Base-by-base conservation (phyloP, 2,888 invertebrate genomes). In the Nemoura dubitans region DNA sequence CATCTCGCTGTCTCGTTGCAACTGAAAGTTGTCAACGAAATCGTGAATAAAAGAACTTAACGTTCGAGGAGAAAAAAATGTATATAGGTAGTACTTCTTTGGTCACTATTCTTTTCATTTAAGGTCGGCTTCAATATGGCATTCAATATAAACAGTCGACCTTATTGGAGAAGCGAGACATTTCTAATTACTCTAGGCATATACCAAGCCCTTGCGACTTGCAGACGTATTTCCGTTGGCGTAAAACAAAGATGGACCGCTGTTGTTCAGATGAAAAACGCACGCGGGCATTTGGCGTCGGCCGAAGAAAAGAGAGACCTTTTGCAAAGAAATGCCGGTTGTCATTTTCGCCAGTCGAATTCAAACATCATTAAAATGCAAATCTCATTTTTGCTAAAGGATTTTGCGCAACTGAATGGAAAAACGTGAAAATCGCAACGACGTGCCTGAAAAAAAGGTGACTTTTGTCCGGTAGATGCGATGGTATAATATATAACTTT, bases 11-110 rank as follows among this genome's bases (percentile, higher is more conserved):
- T 82, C 27, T 82, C 82, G 26, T 82, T 82, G 5, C 29, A n/a
- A 28, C 27, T n/a, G 27, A 83, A 83, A 83, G 25, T 83, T 83
- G 83, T 83, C 83, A 83, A 42, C 83, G 83, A 83, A 43, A 42
- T n/a, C 25, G 83, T 14, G 26, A 26, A 83, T 7, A 42, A 83
- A 83, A 83, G 83, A 30, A 82, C 30, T 78, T 78, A 78, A 29
- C 27, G 25, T 78, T 28, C 28, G 28, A 6, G 10, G 80, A 21
- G 59, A 59, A 59, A 59, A 59, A 59, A 59, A 59, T 59, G 36
- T 36, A 36, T 36, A n/a, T n/a, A n/a, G n/a, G n/a, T n/a, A n/a
- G n/a, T n/a, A 36, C 36, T 10, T 36, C 59, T 59, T 59, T 59
- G 59, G 59, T 59, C 59, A 59, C 59, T 83, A 3, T 83, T 26